Evolutionary conservation across 2,888 invertebrate genomes (phyloP), one percentile per base, ranked within the genome.

Genomic region (Microplitis deprimator): DNA sequence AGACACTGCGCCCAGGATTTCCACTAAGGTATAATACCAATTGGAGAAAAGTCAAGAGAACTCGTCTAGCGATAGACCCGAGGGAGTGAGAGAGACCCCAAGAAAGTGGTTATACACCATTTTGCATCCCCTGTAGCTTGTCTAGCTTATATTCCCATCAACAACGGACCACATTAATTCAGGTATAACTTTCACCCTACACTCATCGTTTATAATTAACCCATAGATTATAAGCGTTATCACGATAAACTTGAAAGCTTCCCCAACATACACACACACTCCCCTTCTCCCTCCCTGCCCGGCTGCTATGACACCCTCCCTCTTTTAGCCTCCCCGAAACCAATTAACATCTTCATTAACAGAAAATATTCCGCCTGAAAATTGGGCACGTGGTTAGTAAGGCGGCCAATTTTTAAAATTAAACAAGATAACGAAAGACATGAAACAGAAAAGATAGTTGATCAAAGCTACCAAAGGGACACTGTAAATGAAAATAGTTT

Each of bases 1-100:
- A 82, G 85, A 85, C 85, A 81, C 81, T 76, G 79, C 64, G 68
- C 73, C 67, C 75, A 81, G 60, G 76, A 38, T 70, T 69, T 71
- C 50, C 68, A 61, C 78, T 62, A 77, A 73, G 71, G 77, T 71
- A 77, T 77, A 76, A 76, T 76, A 76, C 77, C 78, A 79, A 76
- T 50, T 50, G 50, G 13, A 50, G 50, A 50, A 50, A 50, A 50
- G 10, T 50, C 50, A 2, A 13, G 50, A 50, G 68, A 62, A 39
- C 64, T 65, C 69, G 50, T 62, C 64, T 41, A 20, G 20, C 10
- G 40, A 68, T 40, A 16, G 50, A 67, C 72, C 72, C 41, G 59
- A 17, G 17, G 16, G 8, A 5, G 68, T 20, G 16, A 16, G 41
- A 41, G 70, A 29, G 5, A 29, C 29, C 29, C 29, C 13, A 50